Evolutionary conservation across 2,797 vertebrate species (phyloP), one percentile per base, ranked within the genome.

Genomic region (Danio jaintianensis): DNA sequence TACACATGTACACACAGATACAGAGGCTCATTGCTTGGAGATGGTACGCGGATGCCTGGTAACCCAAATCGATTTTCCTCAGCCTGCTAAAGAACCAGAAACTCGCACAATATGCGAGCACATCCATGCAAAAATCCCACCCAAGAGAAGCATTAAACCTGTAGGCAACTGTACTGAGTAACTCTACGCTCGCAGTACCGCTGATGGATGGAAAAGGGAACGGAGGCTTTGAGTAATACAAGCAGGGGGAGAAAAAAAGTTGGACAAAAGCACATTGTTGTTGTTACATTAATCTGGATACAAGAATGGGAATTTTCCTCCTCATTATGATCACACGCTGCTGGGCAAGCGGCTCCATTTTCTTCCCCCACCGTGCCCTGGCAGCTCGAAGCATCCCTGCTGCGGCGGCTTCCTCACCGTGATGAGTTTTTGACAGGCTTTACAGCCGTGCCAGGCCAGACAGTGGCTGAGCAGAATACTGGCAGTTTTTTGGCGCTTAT

Each of bases 371-470:
- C 91, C 82, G 90, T 84, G 92, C 89, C 90, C 93, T 94, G 94
- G 94, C 93, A 94, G 81, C 87, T 84, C 5, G 76, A 87, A 81
- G 87, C 89, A 87, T 90, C 91, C 94, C 94, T 88, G 91, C 92
- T 86, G 93, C 90, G 93, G 89, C 82, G 82, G 92, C 93, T 94
- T 94, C 94, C 94, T 94, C 88, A 85, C 89, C 76, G 82, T 94
- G 93, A 93, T 92, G 93, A 92, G 94, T 91, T 92, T 93, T 92
- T 95, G 94, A 95, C 94, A 94, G 93, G 91, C 90, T 89, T 93
- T 93, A 92, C 91, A 90, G 87, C 89, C 85, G 83, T 94, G 94
- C 94, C 94, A 95, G 93, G 87, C 88, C 89, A 93, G 91, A 93
- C 92, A 91, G 89, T 89, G 90, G 90, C 90, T 90, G 89, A 90